Evolutionary conservation across 2,888 invertebrate genomes (phyloP).

Genomic region (Germaria angustata): DNA sequence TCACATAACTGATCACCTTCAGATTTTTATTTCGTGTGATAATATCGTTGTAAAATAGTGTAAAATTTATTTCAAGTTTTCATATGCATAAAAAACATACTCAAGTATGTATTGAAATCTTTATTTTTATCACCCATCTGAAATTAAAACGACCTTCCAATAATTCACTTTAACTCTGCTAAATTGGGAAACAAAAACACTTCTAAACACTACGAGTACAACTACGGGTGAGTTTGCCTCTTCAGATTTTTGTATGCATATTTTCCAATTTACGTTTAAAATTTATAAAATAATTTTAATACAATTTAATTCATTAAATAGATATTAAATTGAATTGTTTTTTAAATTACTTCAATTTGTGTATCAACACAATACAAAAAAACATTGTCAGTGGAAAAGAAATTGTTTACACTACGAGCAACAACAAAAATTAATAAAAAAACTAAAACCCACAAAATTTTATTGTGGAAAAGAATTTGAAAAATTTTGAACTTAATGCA

Average conservation of each 20-base stretch:
- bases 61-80: too few species aligned
- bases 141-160: constrained; percentile 1
- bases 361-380: background rate
- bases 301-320: constrained; percentile 2
- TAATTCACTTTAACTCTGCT: background rate
- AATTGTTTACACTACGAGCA: constrained; percentile 1
- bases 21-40: too few species aligned
- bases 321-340: background rate
- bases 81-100: too few species aligned
- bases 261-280: background rate
- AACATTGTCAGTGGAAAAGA: background rate
- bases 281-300: constrained; percentile 1
- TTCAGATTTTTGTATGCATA: background rate
- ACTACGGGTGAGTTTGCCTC: background rate
- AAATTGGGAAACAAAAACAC: constrained; percentile 18
- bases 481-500: constrained; percentile 38
- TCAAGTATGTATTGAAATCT: too few species aligned
- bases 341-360: background rate
- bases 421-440: too few species aligned
- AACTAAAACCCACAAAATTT: background rate
- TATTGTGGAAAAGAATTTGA: background rate
- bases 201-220: background rate
- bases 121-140: background rate
- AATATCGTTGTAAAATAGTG: too few species aligned
- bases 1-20: too few species aligned